Percentiles rank a stretch among this genome's conserved stretches.
phyloP scores from a whole-genome alignment of 2,888 invertebrate genomes.

The Apantesis nais region DNA sequence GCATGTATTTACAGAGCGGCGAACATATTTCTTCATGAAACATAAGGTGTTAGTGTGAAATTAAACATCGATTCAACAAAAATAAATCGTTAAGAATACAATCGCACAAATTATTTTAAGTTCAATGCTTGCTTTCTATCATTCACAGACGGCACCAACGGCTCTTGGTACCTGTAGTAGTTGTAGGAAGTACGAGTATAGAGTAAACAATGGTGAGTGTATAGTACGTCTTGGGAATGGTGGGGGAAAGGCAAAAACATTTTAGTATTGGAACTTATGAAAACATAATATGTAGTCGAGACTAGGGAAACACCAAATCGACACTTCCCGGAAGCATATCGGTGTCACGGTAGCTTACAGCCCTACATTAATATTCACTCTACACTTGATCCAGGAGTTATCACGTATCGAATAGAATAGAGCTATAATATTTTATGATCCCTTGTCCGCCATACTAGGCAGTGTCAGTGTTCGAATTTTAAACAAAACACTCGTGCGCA shows the following conservation, averaged over 20 bases:
- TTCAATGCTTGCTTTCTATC: conserved; percentile 5
- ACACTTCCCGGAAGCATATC: conserved; percentile 80
- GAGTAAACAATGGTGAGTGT: conserved; percentile 9
- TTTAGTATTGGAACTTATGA: conserved; percentile 30
- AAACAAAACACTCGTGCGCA: conserved; percentile 68
- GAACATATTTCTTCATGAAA: not conserved
- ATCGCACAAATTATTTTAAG: conserved; percentile 2
- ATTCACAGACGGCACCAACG: conserved; percentile 7
- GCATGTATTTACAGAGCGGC: not conserved
- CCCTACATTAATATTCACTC: conserved; percentile 82
- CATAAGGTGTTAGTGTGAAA: not conserved
- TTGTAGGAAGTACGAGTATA: conserved; percentile 12
- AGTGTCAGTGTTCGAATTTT: conserved; percentile 78
- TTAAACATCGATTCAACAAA: conserved; percentile 1
- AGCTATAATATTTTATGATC: conserved; percentile 84
- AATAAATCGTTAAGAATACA: conserved; percentile 2
- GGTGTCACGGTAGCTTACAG: conserved; percentile 70
- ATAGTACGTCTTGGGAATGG: not conserved
- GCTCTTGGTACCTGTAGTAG: not conserved
- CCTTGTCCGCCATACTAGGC: conserved; percentile 82
- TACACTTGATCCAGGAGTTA: conserved; percentile 79
- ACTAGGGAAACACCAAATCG: conserved; percentile 62
- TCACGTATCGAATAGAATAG: conserved; percentile 85
- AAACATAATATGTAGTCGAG: conserved; percentile 37
- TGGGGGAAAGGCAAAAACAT: not conserved